Percentiles rank a stretch among this genome's conserved stretches.
These are phyloP conservation scores for Puma concolor DNA, from an alignment of 2,113 vertebrate species.

Conservation along the genomic window DNA sequence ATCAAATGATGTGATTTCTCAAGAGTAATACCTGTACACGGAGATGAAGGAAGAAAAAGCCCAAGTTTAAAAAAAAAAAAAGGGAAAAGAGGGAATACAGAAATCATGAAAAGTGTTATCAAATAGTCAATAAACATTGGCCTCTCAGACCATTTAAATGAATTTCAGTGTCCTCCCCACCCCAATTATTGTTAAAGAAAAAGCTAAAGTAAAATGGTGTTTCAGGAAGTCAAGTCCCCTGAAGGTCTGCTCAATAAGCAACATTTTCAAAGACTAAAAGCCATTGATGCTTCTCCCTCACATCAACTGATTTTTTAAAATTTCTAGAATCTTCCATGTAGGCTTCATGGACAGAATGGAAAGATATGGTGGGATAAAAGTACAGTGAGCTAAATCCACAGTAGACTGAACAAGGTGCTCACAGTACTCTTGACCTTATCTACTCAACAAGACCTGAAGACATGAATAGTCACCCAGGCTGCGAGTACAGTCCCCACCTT, in stretches of 20 bases:
- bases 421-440: neutral
- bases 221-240: constrained; percentile 19
- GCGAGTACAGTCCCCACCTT: neutral
- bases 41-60: neutral
- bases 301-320: neutral
- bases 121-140: neutral
- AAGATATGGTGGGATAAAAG: neutral
- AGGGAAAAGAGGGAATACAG: neutral
- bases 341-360: neutral
- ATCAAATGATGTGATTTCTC: constrained; percentile 49
- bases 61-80: neutral
- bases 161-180: neutral
- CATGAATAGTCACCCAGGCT: neutral
- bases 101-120: neutral
- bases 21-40: constrained; percentile 39
- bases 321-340: neutral
- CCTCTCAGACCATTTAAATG: constrained; percentile 41
- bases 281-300: neutral
- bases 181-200: constrained; percentile 38
- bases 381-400: neutral
- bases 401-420: neutral
- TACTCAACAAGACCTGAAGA: neutral
- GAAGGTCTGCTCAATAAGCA: neutral
- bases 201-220: neutral
- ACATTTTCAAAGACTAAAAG: constrained; percentile 21